Base-by-base conservation (phyloP, 2,888 invertebrate species). In the Elaeidobius kamerunicus region DNA sequence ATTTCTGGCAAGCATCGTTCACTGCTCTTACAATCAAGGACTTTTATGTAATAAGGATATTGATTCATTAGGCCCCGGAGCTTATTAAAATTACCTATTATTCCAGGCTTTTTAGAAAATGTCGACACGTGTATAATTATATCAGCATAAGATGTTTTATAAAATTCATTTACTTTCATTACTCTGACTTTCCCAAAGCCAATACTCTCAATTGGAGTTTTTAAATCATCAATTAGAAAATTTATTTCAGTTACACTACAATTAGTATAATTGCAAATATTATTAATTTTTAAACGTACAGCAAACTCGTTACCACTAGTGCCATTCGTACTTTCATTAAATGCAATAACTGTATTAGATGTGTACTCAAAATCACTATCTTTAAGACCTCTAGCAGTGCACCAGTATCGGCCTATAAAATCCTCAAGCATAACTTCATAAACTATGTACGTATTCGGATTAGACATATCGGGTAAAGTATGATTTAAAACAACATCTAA, bases 401-500 rank as follows among this genome's bases (percentile, higher is more conserved):
- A 84, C 82, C 83, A 84, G 65, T 84, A 85, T 58, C 80, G 75
- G 1, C 82, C 82, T 1, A 81, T 76, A 52, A 76, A 74, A 34
- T 79, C 75, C 34, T 78, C 70, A 1, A 80, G 66, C 57, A 77
- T 72, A 2, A 85, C 63, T 47, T 74, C 68, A 57, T 78, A 83
- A 3, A 81, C 57, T 30, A 48, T 27, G 32, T 35, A 50, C 43
- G 39, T 55, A 19, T 12, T 27, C 17, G 7, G 52, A 45, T 49
- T 55, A 1, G 41, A 38, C 28, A 45, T 38, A 16, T 40, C n/a
- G 20, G 44, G 15, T n/a, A 44, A 18, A 3, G 23, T 30, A 15
- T 15, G 11, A 9, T 38, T 38, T n/a, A 30, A 20, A 9, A 43
- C 38, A 2, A 38, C 12, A 3, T 9, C 30, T 14, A 43, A n/a